Percentiles rank a stretch among this genome's conserved stretches.
These are phyloP conservation scores for Girardia tigrina DNA, from an alignment of 2,888 invertebrate genomes.

Conservation along the genomic window DNA sequence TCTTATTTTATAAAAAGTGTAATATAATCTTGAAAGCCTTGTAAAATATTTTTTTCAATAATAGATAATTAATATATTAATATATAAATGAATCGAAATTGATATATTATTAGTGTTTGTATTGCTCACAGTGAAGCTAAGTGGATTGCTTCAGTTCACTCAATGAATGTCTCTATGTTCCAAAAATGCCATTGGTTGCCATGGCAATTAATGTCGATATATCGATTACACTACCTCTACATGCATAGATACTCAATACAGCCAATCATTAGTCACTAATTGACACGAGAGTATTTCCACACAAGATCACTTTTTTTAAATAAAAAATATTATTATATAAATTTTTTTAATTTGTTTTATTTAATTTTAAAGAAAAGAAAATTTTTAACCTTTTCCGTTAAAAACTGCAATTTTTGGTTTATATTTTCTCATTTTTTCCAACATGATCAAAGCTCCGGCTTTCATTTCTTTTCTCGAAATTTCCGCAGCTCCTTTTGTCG, in stretches of 20 bases:
- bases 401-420: constrained; percentile 35
- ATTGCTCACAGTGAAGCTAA: too few species aligned
- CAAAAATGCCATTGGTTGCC: constrained; percentile 1
- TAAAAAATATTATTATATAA: neutral
- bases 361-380: neutral
- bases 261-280: constrained; percentile 7
- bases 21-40: too few species aligned
- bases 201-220: neutral
- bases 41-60: too few species aligned
- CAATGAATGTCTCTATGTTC: neutral
- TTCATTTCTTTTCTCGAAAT: constrained; percentile 49
- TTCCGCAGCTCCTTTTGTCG: constrained; percentile 88
- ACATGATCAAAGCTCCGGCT: constrained; percentile 29
- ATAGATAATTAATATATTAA: too few species aligned
- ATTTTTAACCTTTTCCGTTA: constrained; percentile 40
- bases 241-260: neutral
- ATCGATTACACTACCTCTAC: neutral
- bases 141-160: constrained; percentile 23
- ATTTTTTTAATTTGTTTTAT: neutral
- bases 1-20: too few species aligned
- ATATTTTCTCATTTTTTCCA: constrained; percentile 33
- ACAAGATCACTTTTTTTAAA: neutral
- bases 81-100: too few species aligned
- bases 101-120: too few species aligned
- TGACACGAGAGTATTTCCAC: neutral